Evolutionary conservation across 2,888 invertebrate species (phyloP).

Genomic region (Pharmacophagus antenor): DNA sequence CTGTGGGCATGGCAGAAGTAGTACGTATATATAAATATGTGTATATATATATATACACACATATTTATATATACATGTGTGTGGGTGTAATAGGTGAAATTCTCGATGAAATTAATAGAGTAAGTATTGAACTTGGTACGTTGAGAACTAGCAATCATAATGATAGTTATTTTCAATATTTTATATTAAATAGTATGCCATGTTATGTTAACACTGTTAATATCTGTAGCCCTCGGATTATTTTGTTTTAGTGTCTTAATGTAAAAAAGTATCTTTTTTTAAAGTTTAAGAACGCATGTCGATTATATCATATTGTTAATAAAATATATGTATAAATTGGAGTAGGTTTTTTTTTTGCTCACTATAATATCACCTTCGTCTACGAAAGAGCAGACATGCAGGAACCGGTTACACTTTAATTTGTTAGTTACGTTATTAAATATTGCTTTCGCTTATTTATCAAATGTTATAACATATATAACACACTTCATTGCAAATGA

Average conservation of each 20-base stretch:
- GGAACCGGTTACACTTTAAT: too few relatives aligned
- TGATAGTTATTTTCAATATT: conserved; percentile 37
- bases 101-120: conserved; percentile 23
- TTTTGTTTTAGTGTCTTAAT: conserved; percentile 51
- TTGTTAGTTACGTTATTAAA: too few relatives aligned
- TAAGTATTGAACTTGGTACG: conserved; percentile 12
- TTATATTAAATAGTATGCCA: conserved; percentile 45
- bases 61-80: too few relatives aligned
- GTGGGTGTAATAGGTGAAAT: conserved; percentile 14
- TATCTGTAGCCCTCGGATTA: conserved; percentile 38
- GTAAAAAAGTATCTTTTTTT: conserved; percentile 68
- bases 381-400: too few relatives aligned
- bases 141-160: conserved; percentile 37
- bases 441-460: too few relatives aligned
- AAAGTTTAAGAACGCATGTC: conserved; percentile 74
- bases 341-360: conserved; percentile 40
- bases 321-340: conserved; percentile 80
- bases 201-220: conserved; percentile 43
- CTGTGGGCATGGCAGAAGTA: conserved; percentile 14
- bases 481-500: too few relatives aligned
- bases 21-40: conserved; percentile 25
- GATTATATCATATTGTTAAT: conserved; percentile 80
- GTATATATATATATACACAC: too few relatives aligned
- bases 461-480: too few relatives aligned
- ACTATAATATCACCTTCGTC: too few relatives aligned